Evolutionary conservation across 2,888 invertebrate genomes (phyloP).

Genomic region (Scelioninae gen. 1): DNA sequence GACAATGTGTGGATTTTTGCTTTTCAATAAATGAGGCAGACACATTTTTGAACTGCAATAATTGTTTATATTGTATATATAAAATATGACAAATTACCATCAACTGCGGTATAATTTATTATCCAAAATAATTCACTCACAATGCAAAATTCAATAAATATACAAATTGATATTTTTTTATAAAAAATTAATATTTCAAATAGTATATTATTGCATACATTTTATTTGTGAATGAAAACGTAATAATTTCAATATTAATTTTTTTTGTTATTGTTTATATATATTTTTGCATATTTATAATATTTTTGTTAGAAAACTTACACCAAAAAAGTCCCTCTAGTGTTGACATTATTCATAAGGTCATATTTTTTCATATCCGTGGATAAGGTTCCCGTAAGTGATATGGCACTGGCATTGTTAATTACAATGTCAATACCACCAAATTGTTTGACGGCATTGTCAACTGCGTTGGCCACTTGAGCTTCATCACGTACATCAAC

Average conservation of each 20-base stretch:
- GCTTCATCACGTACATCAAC: conserved; percentile 95
- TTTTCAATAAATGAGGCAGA: conserved; percentile 93
- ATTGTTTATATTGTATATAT: background rate
- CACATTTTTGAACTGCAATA: conserved; percentile 93
- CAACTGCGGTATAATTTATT: no score
- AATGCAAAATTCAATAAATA: no score
- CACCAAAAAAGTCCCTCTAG: conserved; percentile 97
- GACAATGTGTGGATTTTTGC: conserved; percentile 95
- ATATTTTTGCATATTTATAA: background rate
- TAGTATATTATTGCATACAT: no score
- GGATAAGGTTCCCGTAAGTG: conserved; percentile 91
- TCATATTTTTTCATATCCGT: conserved; percentile 99
- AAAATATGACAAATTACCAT: no score
- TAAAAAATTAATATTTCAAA: no score
- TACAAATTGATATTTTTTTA: no score
- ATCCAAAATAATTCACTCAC: no score
- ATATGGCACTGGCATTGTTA: conserved; percentile 98
- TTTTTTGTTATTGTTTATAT: background rate
- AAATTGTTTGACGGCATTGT: conserved; percentile 92
- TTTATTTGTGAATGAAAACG: no score
- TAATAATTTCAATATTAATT: background rate
- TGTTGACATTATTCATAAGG: conserved; percentile 97
- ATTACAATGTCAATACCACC: conserved; percentile 97
- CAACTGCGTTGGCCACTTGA: conserved; percentile 89
- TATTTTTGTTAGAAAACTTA: conserved; percentile 81